These are phyloP conservation scores for Sericinus montela DNA, from an alignment of 2,888 invertebrate genomes.

Conservation along the genomic window DNA sequence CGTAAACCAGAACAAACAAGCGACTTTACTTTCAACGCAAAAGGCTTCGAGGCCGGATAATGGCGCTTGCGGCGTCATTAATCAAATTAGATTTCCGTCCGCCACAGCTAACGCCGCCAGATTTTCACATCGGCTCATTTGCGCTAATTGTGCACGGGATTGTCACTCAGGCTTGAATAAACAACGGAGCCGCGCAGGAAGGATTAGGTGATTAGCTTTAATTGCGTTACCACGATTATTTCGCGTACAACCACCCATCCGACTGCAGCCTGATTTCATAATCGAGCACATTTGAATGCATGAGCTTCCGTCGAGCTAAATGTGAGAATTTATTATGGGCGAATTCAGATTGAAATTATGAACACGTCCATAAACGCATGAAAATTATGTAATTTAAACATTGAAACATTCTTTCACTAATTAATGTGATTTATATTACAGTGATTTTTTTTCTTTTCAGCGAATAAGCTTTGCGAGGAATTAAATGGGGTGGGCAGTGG, in stretches of 20 bases:
- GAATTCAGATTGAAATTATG: conserved; percentile 7
- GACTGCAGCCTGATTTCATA: conserved; percentile 67
- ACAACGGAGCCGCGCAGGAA: conserved; percentile 73
- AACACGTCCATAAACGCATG: neutral
- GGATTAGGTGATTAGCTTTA: conserved; percentile 78
- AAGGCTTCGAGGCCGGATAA: conserved; percentile 42
- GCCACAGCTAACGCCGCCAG: conserved; percentile 53
- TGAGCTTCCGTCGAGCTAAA: conserved; percentile 38
- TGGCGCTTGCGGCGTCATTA: conserved; percentile 65
- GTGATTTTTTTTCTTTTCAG: conserved; percentile 39
- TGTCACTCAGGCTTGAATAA: conserved; percentile 79
- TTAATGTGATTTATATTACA: neutral
- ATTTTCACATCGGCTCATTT: conserved; percentile 79
- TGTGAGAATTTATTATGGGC: conserved; percentile 12
- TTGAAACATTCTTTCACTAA: neutral
- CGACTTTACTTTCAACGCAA: conserved; percentile 14
- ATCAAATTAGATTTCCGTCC: conserved; percentile 58
- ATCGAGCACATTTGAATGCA: conserved; percentile 63
- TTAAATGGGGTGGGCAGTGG: conserved; percentile 57
- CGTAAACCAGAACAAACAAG: neutral
- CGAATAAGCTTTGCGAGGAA: conserved; percentile 69
- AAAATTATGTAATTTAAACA: conserved; percentile 6
- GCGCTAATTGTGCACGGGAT: conserved; percentile 77
- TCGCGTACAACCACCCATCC: conserved; percentile 62
- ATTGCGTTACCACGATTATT: conserved; percentile 77